Evolutionary conservation across 2,113 vertebrate species (phyloP).

Genomic region (Sorex araneus): DNA sequence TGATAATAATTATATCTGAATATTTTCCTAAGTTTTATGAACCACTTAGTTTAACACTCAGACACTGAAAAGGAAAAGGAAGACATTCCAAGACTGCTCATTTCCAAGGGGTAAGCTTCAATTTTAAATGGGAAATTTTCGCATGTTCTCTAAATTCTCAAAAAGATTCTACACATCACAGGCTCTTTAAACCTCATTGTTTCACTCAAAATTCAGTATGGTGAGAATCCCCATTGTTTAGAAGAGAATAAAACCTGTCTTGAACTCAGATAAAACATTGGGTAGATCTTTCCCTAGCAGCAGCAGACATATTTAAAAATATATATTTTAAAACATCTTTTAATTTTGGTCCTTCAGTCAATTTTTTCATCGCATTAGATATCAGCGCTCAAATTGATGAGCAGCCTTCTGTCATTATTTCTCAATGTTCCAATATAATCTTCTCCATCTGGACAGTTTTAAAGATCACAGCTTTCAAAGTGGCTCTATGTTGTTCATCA

Average conservation of each 20-base stretch:
- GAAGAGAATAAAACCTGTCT: not conserved
- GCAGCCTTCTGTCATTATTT: constrained; percentile 73
- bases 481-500: constrained; percentile 60
- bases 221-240: constrained; percentile 24
- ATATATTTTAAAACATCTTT: not conserved
- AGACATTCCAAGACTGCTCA: not conserved
- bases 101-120: not conserved
- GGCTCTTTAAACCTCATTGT: not conserved
- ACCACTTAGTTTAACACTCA: not conserved
- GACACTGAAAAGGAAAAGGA: accelerated
- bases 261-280: not conserved
- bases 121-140: constrained; percentile 37
- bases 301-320: not conserved
- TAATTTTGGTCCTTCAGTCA: not conserved
- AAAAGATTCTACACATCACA: not conserved
- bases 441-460: constrained; percentile 76
- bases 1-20: not conserved
- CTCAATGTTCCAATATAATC: constrained; percentile 73
- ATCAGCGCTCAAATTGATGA: constrained; percentile 70
- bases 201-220: not conserved
- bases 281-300: not conserved
- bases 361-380: not conserved
- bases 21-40: not conserved
- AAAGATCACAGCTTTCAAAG: constrained; percentile 74
- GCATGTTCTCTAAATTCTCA: constrained; percentile 12